Evolutionary conservation across 2,797 vertebrate genomes (phyloP), one percentile per base, ranked within the genome.

Genomic region (Oceanodroma leucorhoa): DNA sequence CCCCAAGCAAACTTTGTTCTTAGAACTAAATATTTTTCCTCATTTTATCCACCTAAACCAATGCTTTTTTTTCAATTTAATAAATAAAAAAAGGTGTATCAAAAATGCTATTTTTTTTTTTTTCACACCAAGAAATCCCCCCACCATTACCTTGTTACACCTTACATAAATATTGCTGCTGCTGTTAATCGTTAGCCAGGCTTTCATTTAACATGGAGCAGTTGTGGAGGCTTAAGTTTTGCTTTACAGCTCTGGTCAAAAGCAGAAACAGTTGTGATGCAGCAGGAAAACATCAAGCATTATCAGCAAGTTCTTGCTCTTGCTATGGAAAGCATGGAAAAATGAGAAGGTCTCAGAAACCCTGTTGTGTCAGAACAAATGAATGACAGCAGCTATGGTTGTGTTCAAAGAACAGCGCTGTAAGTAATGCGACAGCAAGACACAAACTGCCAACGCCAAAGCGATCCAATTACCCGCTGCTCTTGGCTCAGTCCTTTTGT

Each of bases 21-120:
- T 45, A 17, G 11, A 62, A 48, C 14, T 53, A 16, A 14, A 3
- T n/a, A 15, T 0, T 0, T 1, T 1, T 3, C 29, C 16, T 43
- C 5, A 29, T 57, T 81, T 84, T 46, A 45, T 16, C 34, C 24
- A 43, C 22, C 17, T 58, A 54, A 77, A 34, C 9, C 10, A 21
- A 18, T 38, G 8, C 0, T 34, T 78, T 80, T 36, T 36, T 64
- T 54, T 14, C 9, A 51, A 6, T 9, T 36, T 66, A 51, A 70
- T 55, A 45, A 45, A 43, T 8, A 36, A 30, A 54, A 72, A 19
- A 57, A 32, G 9, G 9, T 62, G 3, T 72, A 11, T 14, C 1
- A 48, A 72, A 72, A 86, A 54, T 30, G 12, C 14, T 19, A 11
- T 19, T 34, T 17, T 62, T 55, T 34, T 17, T 62, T 55, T 62